Base-by-base conservation (phyloP, 2,888 invertebrate genomes). In the Hofmannophila pseudospretella region DNA sequence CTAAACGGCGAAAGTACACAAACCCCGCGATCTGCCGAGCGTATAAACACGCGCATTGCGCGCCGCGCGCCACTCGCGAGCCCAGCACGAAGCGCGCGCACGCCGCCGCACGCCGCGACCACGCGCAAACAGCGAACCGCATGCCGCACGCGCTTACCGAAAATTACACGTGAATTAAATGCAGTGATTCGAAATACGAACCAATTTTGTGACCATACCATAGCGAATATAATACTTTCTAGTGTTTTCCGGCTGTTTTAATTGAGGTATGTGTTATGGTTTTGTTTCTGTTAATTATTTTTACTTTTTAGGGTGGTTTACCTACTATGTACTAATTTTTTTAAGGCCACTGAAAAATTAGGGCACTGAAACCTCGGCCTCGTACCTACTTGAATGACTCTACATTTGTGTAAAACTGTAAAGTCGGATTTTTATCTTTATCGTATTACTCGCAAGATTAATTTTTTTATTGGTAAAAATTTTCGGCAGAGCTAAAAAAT, bases 1-100 rank as follows among this genome's bases (percentile, higher is more conserved):
- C 33, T 45, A 47, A 42, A 52, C 58, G 67, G 80, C 82, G 85
- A 85, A 85, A 85, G 85, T 82, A 65, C 64, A 65, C 67, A 66
- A 67, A 64, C 58, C 69, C 63, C 49, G 53, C 47, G 45, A 32
- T 27, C 22, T 26, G 28, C 45, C 44, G 48, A 30, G 48, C 67
- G 84, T 85, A 85, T 76, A 85, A 81, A 70, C 81, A 58, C 47
- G 58, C 44, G 72, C 67, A 34, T 41, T 45, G 50, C 51, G 43
- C 53, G 59, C 50, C 62, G 65, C 66, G 62, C 65, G 65, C 60
- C 82, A 81, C 69, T 82, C 75, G 72, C 74, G 71, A 62, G 59
- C 58, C 46, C 58, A 62, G 58, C 54, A 44, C 52, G 61, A 51
- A 45, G 67, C 63, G 70, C 67, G 73, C 75, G 67, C 63, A 36